Evolutionary conservation across 2,797 vertebrate species (phyloP), one percentile per base, ranked within the genome.

Genomic region (Micropoecilia bifurca): DNA sequence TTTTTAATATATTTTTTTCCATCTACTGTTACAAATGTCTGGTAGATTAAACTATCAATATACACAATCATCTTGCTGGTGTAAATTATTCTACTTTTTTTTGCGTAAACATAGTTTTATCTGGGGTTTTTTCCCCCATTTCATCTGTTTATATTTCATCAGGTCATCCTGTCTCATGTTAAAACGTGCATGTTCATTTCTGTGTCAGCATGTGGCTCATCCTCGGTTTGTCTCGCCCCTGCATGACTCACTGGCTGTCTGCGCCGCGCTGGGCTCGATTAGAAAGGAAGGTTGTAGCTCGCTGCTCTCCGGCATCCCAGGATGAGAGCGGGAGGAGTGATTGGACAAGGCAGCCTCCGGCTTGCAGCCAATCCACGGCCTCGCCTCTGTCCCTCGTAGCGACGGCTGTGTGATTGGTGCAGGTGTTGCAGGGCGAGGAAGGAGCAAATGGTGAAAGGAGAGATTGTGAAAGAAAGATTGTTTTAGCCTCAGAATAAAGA

Each of bases 381-480:
- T 89, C 33, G 80, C 72, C 89, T 88, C 83, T 48, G 87, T 92
- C 85, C 86, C 90, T 89, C 83, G 43, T 93, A 88, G 93, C 93
- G 94, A 92, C 91, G 53, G 83, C 76, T 47, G 75, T 87, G 43
- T 86, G 91, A 95, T 95, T 95, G 95, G 95, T 85, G 84, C 95
- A 95, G 95, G 95, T 96, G 95, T 95, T 95, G 95, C 91, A 90
- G 94, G 93, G 95, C 13, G 91, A 94, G 92, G 81, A 93, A 89
- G 69, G 84, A 87, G 80, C 88, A 82, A 77, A 91, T 73, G 73
- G 73, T 6, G 12, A 83, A 75, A 75, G 57, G 78, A 80, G 71
- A 77, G 78, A 79, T 45, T 1, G 41, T 79, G 78, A 77, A 81
- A 82, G 72, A 72, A 46, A 81, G 63, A 83, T 74, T 61, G 69